A percentile compares a stretch with the other conserved stretches of the same genome.
Conservation (phyloP, 2,797 vertebrate genomes). For the Rhinichthys osculus region DNA sequence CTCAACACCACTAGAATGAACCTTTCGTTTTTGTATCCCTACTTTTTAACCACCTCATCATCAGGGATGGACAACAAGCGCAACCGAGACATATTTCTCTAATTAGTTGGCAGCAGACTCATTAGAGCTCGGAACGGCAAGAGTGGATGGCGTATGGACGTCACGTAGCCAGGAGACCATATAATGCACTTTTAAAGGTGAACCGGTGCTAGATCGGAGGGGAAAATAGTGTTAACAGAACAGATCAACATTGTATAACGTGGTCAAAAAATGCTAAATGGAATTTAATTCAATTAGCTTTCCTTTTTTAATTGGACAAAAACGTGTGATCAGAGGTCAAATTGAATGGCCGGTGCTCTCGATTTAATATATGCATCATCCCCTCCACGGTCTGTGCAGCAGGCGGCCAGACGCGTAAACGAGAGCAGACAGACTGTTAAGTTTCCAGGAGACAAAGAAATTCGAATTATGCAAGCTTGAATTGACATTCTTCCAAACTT, state of each 20-base stretch:
- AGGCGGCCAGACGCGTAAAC: conserved; percentile 20
- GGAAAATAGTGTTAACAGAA: conserved; percentile 4
- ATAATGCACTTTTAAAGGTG: conserved; percentile 46
- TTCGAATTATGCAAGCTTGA: background rate
- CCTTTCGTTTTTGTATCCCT: conserved; percentile 63
- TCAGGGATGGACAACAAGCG: conserved; percentile 67
- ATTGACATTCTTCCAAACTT: conserved; percentile 20
- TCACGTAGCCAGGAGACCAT: conserved; percentile 48
- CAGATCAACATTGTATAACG: conserved; percentile 8
- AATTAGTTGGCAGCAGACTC: conserved; percentile 78
- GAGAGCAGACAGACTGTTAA: conserved; percentile 30
- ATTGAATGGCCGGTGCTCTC: conserved; percentile 20
- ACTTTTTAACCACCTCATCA: conserved; percentile 67
- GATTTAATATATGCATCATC: conserved; percentile 43
- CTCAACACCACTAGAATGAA: conserved; percentile 42
- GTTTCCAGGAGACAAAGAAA: conserved; percentile 36
- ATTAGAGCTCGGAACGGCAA: conserved; percentile 71
- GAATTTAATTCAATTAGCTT: conserved; percentile 53
- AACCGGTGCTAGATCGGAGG: conserved; percentile 1
- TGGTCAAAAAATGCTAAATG: conserved; percentile 40
- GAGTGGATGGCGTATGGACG: conserved; percentile 38
- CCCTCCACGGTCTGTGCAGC: background rate
- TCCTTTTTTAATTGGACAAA: conserved; percentile 43
- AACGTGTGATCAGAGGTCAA: conserved; percentile 33
- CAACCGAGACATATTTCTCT: conserved; percentile 75